Conservation (phyloP, 92 coral and sea anemone species). For the Umimayanthus kanabou region DNA sequence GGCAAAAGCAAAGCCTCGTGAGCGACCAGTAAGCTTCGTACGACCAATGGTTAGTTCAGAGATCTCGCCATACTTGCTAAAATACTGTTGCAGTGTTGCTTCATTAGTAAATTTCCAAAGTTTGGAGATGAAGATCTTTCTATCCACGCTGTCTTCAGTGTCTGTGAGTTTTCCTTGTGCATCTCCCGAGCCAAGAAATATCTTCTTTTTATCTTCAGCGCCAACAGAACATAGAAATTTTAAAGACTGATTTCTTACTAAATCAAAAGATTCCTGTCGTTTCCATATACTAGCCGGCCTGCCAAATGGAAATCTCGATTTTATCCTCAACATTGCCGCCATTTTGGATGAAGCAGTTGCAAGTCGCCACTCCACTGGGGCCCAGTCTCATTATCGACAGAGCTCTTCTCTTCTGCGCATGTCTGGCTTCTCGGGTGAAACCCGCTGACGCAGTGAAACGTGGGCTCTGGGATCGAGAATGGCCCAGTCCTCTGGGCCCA, state of each 20-base stretch:
- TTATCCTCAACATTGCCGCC: not conserved
- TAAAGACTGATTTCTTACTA: not conserved
- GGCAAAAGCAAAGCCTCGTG: slow-evolving; percentile 56
- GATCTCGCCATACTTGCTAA: slow-evolving; percentile 53
- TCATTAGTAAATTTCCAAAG: slow-evolving; percentile 22
- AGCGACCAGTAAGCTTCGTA: slow-evolving; percentile 44
- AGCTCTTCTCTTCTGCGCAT: too few relatives aligned
- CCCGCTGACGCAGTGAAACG: too few relatives aligned
- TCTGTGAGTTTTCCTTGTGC: not conserved
- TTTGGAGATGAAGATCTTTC: slow-evolving; percentile 30
- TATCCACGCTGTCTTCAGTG: not conserved
- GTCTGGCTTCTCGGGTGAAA: too few relatives aligned
- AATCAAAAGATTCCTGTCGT: not conserved
- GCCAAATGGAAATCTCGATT: not conserved
- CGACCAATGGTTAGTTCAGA: slow-evolving; percentile 44
- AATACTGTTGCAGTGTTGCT: slow-evolving; percentile 18
- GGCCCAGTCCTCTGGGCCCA: too few relatives aligned
- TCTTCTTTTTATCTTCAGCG: not conserved
- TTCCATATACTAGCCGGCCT: not conserved
- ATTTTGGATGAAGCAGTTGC: not conserved
- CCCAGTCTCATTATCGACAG: not conserved
- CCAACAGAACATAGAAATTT: not conserved
- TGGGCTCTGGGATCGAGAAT: too few relatives aligned
- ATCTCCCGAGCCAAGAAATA: not conserved
- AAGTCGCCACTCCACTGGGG: not conserved